Evolutionary conservation across 2,888 invertebrate species (phyloP).

Genomic region (Latrodectus elegans): DNA sequence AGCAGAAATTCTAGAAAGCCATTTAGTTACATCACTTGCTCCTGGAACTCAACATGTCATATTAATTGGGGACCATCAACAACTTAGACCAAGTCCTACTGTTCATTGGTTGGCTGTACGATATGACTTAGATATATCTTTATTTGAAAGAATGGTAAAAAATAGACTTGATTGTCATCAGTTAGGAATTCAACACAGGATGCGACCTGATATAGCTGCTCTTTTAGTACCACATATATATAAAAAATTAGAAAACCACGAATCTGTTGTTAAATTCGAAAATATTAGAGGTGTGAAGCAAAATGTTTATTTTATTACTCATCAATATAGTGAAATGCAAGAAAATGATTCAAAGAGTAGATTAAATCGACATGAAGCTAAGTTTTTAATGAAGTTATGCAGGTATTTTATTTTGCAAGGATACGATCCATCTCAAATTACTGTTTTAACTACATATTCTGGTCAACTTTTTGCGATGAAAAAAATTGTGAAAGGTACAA

Average conservation of each 20-base stretch:
- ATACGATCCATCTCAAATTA: slow-evolving; percentile 72
- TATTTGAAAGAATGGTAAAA: slow-evolving; percentile 74
- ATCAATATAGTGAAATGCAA: slow-evolving; percentile 46
- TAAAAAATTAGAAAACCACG: slow-evolving; percentile 61
- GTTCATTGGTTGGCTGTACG: slow-evolving; percentile 74
- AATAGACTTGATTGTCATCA: slow-evolving; percentile 74
- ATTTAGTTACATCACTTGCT: slow-evolving; percentile 86
- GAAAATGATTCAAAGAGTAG: slow-evolving; percentile 62
- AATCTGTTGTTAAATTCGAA: slow-evolving; percentile 72
- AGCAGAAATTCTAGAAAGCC: slow-evolving; percentile 89
- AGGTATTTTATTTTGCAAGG: slow-evolving; percentile 72
- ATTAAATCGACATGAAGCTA: slow-evolving; percentile 73
- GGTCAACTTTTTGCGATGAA: slow-evolving; percentile 73
- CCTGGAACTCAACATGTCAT: slow-evolving; percentile 85
- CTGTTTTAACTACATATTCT: slow-evolving; percentile 74
- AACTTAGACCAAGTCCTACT: slow-evolving; percentile 76
- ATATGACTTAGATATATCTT: slow-evolving; percentile 75
- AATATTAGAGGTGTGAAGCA: slow-evolving; percentile 72
- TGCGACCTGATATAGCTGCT: slow-evolving; percentile 74
- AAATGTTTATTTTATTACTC: slow-evolving; percentile 73
- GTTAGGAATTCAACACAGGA: slow-evolving; percentile 75
- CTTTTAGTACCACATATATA: slow-evolving; percentile 74
- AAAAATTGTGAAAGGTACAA: slow-evolving; percentile 9
- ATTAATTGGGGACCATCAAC: slow-evolving; percentile 80
- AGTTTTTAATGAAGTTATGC: slow-evolving; percentile 71